phyloP scores from a whole-genome alignment of 2,888 invertebrate genomes.

The Hetaerina titia region DNA sequence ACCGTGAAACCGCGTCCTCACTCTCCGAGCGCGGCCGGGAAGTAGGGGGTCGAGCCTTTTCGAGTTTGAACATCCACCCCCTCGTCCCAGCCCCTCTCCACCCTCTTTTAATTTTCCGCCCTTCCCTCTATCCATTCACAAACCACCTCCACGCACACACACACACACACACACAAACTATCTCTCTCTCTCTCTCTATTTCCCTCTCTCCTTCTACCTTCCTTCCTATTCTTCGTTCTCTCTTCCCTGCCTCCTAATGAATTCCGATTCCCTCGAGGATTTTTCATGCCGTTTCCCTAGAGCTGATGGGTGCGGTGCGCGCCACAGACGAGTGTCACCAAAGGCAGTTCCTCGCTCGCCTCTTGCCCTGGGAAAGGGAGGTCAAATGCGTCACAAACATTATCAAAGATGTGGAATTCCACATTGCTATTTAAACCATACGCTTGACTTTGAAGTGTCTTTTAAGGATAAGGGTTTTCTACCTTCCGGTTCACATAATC shows the following conservation, averaged over 20 bases:
- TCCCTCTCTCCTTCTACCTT: background rate
- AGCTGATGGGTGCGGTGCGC: too few relatives aligned
- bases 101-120: background rate
- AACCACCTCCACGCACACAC: background rate
- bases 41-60: background rate
- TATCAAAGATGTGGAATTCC: too few relatives aligned
- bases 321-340: too few relatives aligned
- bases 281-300: too few relatives aligned
- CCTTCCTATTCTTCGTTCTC: background rate
- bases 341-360: too few relatives aligned
- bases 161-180: too few relatives aligned
- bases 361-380: too few relatives aligned
- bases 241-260: background rate
- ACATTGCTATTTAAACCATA: too few relatives aligned
- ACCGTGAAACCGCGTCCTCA: conserved; percentile 24
- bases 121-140: background rate
- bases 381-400: too few relatives aligned
- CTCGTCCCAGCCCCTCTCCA: background rate
- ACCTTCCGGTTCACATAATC: background rate
- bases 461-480: too few relatives aligned
- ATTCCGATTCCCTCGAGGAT: too few relatives aligned
- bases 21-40: background rate
- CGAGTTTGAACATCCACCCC: background rate
- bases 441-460: too few relatives aligned
- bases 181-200: background rate